Evolutionary conservation across 2,797 vertebrate genomes (phyloP).

Genomic region (Pachyuromys duprasi): DNA sequence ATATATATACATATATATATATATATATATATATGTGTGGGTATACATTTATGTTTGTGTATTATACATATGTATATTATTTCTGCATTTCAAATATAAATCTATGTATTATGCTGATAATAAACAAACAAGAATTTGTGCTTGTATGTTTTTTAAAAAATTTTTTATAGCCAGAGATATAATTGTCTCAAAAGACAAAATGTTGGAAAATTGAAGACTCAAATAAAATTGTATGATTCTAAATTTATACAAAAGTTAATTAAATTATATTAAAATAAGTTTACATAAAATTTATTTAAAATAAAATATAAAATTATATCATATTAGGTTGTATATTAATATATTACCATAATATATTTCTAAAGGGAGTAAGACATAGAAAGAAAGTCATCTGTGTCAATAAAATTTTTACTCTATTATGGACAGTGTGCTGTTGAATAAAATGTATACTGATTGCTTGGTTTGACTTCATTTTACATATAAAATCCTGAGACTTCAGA

Average conservation of each 20-base stretch:
- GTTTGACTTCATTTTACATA: not conserved
- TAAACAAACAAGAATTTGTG: not conserved
- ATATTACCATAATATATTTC: not conserved
- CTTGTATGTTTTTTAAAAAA: not conserved
- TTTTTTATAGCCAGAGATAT: not conserved
- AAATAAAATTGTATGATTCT: not conserved
- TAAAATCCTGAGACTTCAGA: not conserved
- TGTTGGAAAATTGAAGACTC: not conserved
- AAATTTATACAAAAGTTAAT: not conserved
- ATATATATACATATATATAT: not conserved
- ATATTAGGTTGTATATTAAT: not conserved
- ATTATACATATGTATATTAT: not conserved
- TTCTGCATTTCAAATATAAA: not conserved
- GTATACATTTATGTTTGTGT: not conserved
- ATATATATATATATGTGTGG: not conserved
- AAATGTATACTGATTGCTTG: not conserved
- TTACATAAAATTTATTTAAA: not conserved
- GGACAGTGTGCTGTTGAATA: not conserved
- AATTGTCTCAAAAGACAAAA: constrained; percentile 47
- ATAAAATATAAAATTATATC: not conserved
- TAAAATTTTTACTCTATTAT: not conserved
- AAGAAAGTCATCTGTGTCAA: not conserved
- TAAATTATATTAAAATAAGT: not conserved
- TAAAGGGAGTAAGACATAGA: not conserved
- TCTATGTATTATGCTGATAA: not conserved